These are phyloP conservation scores for Myotis pilosus DNA, from an alignment of 2,797 vertebrate genomes.

Conservation along the genomic window DNA sequence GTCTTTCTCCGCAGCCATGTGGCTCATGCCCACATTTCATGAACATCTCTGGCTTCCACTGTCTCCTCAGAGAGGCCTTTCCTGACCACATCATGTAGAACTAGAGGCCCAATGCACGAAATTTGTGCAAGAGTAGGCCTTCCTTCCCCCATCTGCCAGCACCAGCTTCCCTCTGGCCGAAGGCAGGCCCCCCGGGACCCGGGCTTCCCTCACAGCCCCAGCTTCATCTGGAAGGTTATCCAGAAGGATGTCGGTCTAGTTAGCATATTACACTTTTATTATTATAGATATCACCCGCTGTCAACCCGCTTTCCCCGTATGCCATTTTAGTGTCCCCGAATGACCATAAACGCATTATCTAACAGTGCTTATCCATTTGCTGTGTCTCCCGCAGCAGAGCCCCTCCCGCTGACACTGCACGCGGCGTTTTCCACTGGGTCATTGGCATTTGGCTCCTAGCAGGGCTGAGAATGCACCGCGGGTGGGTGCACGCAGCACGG, in stretches of 20 bases:
- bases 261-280: no score
- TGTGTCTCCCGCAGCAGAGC: neutral
- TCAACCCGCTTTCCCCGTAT: neutral
- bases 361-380: neutral
- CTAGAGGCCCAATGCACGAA: no score
- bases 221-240: no score
- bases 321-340: no score
- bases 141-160: no score
- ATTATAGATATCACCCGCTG: neutral
- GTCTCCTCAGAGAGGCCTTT: neutral
- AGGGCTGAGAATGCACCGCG: neutral
- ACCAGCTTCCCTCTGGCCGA: no score
- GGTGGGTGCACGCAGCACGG: neutral
- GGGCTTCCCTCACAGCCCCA: no score
- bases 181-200: no score
- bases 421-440: neutral
- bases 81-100: neutral
- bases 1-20: fast-evolving
- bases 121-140: no score
- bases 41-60: neutral
- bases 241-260: no score
- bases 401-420: no score
- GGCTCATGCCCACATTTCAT: neutral
- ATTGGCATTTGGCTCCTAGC: neutral
- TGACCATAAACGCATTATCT: neutral